phyloP scores from a whole-genome alignment of 1,140 invertebrate genomes.

The Drosophila prosaltans region DNA sequence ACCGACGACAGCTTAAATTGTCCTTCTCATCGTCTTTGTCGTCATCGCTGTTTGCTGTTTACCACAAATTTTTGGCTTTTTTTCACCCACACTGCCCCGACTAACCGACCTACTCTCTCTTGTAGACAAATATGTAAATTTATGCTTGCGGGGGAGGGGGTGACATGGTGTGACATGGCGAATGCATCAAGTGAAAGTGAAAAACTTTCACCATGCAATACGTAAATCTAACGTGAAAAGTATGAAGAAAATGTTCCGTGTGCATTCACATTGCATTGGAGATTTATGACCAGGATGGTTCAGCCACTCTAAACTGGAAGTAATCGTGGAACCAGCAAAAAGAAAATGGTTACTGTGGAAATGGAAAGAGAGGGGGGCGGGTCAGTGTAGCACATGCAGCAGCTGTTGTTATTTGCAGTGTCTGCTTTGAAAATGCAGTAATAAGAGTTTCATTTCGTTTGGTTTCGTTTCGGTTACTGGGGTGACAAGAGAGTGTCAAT shows the following conservation, averaged over 20 bases:
- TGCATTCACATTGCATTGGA: constrained; percentile 55
- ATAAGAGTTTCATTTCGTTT: background rate
- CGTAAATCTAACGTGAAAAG: constrained; percentile 64
- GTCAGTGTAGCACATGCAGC: constrained; percentile 9
- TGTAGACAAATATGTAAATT: constrained; percentile 78
- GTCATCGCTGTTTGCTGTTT: constrained; percentile 54
- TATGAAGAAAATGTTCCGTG: constrained; percentile 65
- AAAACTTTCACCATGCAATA: constrained; percentile 66
- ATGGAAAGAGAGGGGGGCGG: constrained; percentile 11
- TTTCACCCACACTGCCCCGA: constrained; percentile 25
- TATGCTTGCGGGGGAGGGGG: constrained; percentile 43
- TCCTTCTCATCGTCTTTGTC: constrained; percentile 42
- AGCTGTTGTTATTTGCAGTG: constrained; percentile 32
- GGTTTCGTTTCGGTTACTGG: constrained; percentile 1
- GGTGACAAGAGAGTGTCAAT: constrained; percentile 5
- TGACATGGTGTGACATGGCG: constrained; percentile 40
- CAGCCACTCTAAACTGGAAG: constrained; percentile 23
- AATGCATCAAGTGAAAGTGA: constrained; percentile 78
- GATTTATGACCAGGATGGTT: constrained; percentile 55
- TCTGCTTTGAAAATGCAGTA: constrained; percentile 7
- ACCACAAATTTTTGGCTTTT: constrained; percentile 76
- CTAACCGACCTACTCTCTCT: constrained; percentile 14
- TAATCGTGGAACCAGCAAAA: constrained; percentile 17
- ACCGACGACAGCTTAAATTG: constrained; percentile 69
- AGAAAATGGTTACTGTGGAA: background rate